Evolutionary conservation across 2,797 vertebrate species (phyloP).

Genomic region (Dallia pectoralis): DNA sequence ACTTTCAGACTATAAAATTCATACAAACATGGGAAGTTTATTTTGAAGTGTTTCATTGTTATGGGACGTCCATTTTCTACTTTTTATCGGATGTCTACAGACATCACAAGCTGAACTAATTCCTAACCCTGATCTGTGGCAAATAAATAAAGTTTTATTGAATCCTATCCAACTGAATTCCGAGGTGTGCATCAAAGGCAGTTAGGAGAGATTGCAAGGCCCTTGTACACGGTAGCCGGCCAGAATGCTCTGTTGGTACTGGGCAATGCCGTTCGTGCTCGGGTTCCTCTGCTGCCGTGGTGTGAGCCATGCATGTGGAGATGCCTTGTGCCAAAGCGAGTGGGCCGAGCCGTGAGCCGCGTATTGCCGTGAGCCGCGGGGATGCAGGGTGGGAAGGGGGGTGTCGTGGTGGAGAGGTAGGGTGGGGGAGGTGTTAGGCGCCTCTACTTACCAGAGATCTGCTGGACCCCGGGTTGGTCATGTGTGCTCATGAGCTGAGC

Average conservation of each 20-base stretch:
- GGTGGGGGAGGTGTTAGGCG: constrained; percentile 17
- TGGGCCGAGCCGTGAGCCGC: constrained; percentile 51
- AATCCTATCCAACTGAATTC: neutral
- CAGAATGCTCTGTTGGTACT: constrained; percentile 9
- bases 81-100: neutral
- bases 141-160: neutral
- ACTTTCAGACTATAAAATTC: constrained; percentile 39
- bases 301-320: constrained; percentile 62
- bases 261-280: constrained; percentile 25
- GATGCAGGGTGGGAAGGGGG: constrained; percentile 31
- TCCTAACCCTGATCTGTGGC: neutral
- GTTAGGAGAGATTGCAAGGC: neutral
- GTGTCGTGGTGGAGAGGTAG: constrained; percentile 8
- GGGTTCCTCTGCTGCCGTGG: constrained; percentile 20
- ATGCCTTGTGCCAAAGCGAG: constrained; percentile 57
- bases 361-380: constrained; percentile 48
- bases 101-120: neutral
- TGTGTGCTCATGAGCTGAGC: constrained; percentile 93
- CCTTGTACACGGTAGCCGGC: constrained; percentile 4
- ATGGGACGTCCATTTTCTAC: neutral
- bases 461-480: constrained; percentile 89
- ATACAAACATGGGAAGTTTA: neutral
- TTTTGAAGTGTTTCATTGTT: neutral
- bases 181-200: neutral
- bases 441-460: constrained; percentile 88